These are phyloP conservation scores for Acronicta alni DNA, from an alignment of 2,888 invertebrate genomes.

Conservation along the genomic window DNA sequence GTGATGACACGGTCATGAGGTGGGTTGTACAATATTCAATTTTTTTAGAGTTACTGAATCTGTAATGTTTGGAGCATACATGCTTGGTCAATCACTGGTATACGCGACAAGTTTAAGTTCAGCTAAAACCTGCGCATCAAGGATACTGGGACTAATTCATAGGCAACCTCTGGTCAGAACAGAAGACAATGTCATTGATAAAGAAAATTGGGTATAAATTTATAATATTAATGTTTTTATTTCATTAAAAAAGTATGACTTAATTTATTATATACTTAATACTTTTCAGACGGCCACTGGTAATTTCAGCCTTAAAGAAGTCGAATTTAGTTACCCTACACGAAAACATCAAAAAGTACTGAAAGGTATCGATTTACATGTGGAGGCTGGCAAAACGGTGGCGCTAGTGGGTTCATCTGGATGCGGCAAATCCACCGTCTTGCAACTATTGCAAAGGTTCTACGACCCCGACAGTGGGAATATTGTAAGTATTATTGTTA, in stretches of 20 bases:
- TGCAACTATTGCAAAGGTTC: slow-evolving; percentile 93
- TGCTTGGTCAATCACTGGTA: slow-evolving; percentile 93
- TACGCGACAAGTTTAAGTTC: slow-evolving; percentile 93
- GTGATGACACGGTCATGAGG: no score
- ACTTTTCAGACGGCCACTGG: slow-evolving; percentile 89
- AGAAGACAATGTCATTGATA: slow-evolving; percentile 70
- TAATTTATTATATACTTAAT: neutral
- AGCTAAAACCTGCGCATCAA: slow-evolving; percentile 86
- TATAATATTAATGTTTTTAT: slow-evolving; percentile 56
- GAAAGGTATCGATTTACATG: slow-evolving; percentile 91
- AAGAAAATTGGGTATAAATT: slow-evolving; percentile 73
- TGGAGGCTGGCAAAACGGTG: slow-evolving; percentile 92
- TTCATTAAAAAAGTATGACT: neutral
- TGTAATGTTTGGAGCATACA: slow-evolving; percentile 93
- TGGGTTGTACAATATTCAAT: neutral
- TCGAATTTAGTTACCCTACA: slow-evolving; percentile 95
- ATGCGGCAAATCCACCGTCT: slow-evolving; percentile 94
- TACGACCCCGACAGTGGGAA: slow-evolving; percentile 93
- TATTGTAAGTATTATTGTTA: slow-evolving; percentile 72
- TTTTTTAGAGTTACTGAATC: slow-evolving; percentile 91
- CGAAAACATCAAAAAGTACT: slow-evolving; percentile 92
- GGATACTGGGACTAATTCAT: slow-evolving; percentile 72
- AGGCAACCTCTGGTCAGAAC: slow-evolving; percentile 73
- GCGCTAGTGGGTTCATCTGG: slow-evolving; percentile 93
- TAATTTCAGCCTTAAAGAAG: slow-evolving; percentile 91